Percentiles rank a stretch among this genome's conserved stretches.
Evolutionary conservation across 2,797 vertebrate species (phyloP).

Genomic region (Xenentodon cancila): DNA sequence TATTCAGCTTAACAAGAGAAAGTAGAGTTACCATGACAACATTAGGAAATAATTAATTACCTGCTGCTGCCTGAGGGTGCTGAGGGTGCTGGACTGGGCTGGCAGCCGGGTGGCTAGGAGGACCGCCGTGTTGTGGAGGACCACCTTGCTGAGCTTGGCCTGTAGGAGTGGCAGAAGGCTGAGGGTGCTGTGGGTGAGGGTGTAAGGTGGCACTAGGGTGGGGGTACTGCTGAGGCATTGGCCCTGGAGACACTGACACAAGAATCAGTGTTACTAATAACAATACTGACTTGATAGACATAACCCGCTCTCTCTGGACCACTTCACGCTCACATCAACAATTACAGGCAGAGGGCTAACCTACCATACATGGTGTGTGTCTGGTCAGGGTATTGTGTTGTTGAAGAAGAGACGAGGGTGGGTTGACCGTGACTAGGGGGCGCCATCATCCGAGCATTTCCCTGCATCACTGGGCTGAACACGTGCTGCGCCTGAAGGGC

Average conservation of each 20-base stretch:
- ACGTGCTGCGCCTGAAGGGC: constrained; percentile 91
- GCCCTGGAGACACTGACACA: constrained; percentile 90
- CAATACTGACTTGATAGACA: no score
- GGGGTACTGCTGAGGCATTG: constrained; percentile 95
- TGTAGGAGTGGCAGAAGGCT: constrained; percentile 96
- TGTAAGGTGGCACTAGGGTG: constrained; percentile 94
- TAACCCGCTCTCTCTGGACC: no score
- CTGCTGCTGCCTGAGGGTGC: constrained; percentile 88
- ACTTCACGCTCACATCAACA: not conserved
- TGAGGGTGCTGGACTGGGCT: constrained; percentile 96
- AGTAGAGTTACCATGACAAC: not conserved
- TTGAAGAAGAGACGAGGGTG: constrained; percentile 92
- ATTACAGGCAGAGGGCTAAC: constrained; percentile 43
- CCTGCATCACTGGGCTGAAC: constrained; percentile 96
- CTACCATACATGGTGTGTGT: constrained; percentile 99
- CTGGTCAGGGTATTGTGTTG: constrained; percentile 96
- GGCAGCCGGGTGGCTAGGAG: constrained; percentile 90
- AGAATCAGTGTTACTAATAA: not conserved
- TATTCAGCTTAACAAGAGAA: not conserved
- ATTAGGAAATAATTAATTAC: constrained; percentile 31
- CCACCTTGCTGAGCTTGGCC: constrained; percentile 92
- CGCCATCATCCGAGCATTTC: constrained; percentile 95
- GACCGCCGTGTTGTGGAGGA: constrained; percentile 87
- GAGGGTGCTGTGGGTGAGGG: constrained; percentile 92
- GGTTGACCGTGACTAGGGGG: constrained; percentile 92